Evolutionary conservation across 2,888 invertebrate genomes (phyloP).

Genomic region (Branchinecta sandiegonensis): DNA sequence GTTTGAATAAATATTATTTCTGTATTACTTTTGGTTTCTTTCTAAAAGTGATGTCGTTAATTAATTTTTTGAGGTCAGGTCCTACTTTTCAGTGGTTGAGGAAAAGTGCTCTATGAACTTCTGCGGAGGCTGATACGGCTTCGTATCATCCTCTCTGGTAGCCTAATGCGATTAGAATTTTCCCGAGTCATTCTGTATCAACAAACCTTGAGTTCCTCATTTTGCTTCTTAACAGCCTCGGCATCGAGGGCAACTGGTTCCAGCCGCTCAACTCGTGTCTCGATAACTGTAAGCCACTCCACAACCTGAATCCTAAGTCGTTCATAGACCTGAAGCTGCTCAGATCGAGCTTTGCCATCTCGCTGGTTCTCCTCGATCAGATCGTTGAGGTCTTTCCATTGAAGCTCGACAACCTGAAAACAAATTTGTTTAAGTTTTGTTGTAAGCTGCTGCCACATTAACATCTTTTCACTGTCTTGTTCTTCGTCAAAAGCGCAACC

Average conservation of each 20-base stretch:
- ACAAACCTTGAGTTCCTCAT: constrained; percentile 38
- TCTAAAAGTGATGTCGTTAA: too few relatives aligned
- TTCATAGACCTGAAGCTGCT: constrained; percentile 74
- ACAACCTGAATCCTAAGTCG: constrained; percentile 61
- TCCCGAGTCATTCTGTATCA: not conserved
- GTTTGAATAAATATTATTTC: too few relatives aligned
- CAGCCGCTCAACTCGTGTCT: constrained; percentile 55
- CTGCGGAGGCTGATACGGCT: too few relatives aligned
- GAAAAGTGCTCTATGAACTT: too few relatives aligned
- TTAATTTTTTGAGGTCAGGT: too few relatives aligned
- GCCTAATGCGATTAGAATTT: too few relatives aligned
- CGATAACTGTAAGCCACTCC: constrained; percentile 70
- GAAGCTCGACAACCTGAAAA: constrained; percentile 53
- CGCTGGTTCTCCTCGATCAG: constrained; percentile 69
- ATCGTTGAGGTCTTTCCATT: constrained; percentile 73
- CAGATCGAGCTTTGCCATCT: constrained; percentile 63
- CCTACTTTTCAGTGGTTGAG: too few relatives aligned
- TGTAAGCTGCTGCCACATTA: too few relatives aligned
- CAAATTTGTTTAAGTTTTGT: constrained; percentile 22
- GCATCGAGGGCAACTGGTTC: constrained; percentile 76
- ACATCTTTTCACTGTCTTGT: too few relatives aligned
- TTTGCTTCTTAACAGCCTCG: constrained; percentile 66
- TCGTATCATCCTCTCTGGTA: too few relatives aligned
- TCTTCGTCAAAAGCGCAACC: too few relatives aligned
- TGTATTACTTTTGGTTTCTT: too few relatives aligned